phyloP scores from a whole-genome alignment of 2,888 invertebrate genomes.

The Ichneumoninae sp. region DNA sequence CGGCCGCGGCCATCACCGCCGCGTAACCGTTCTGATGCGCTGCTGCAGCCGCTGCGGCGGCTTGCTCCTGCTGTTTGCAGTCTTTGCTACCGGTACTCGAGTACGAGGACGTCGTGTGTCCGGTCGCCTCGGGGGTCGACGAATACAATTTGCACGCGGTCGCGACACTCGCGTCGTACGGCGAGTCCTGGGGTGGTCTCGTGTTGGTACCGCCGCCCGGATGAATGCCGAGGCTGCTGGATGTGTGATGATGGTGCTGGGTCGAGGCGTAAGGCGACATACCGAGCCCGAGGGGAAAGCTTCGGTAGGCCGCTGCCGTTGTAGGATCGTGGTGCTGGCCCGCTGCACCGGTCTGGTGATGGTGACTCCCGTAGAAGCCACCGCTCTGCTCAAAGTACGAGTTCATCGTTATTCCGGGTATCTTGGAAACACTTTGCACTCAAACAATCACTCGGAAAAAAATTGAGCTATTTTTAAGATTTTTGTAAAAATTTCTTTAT shows the following conservation, averaged over 20 bases:
- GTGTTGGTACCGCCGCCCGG: constrained; percentile 89
- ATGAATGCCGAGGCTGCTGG: constrained; percentile 85
- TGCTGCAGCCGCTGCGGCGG: constrained; percentile 84
- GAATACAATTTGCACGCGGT: constrained; percentile 94
- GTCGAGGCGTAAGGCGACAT: constrained; percentile 93
- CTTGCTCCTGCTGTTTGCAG: constrained; percentile 88
- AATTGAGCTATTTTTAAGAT: background rate
- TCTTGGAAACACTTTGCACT: constrained; percentile 79
- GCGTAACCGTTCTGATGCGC: constrained; percentile 87
- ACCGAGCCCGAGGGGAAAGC: constrained; percentile 93
- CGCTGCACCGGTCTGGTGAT: constrained; percentile 90
- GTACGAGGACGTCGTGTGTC: constrained; percentile 86
- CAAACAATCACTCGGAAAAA: constrained; percentile 76
- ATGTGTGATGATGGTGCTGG: constrained; percentile 89
- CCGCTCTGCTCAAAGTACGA: constrained; percentile 97
- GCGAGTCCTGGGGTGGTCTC: constrained; percentile 94
- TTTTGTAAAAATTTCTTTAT: background rate
- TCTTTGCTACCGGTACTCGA: constrained; percentile 88
- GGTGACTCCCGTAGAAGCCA: constrained; percentile 96
- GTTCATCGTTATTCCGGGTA: constrained; percentile 90
- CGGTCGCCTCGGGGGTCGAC: constrained; percentile 87
- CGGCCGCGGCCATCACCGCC: constrained; percentile 89
- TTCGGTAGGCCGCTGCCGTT: constrained; percentile 90
- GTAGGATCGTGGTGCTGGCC: constrained; percentile 91
- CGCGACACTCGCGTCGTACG: constrained; percentile 95